These are phyloP conservation scores for Leptinotarsa undecemlineata DNA, from an alignment of 1,140 invertebrate species.

Conservation along the genomic window DNA sequence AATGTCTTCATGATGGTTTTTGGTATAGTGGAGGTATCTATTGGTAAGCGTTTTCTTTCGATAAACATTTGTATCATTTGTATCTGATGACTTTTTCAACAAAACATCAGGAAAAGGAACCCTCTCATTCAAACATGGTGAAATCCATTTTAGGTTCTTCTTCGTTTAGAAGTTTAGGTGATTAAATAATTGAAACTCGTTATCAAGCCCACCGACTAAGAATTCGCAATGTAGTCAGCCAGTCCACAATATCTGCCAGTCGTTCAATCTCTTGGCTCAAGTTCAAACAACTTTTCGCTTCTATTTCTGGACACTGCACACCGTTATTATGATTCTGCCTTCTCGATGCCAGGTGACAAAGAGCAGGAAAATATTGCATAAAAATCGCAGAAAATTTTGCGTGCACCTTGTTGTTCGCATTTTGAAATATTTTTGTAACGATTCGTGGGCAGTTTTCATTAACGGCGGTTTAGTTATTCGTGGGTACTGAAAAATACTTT, in stretches of 20 bases:
- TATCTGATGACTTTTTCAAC: too few species aligned
- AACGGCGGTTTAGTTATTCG: not conserved
- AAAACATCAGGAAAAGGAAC: too few species aligned
- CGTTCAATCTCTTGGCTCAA: constrained; percentile 18
- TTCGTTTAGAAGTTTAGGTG: not conserved
- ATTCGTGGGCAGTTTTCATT: not conserved
- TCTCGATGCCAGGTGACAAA: constrained; percentile 21
- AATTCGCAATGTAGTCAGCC: constrained; percentile 9
- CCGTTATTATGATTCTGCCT: constrained; percentile 19
- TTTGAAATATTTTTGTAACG: not conserved
- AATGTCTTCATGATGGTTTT: too few species aligned
- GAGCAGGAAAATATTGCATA: constrained; percentile 15
- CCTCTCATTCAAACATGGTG: too few species aligned
- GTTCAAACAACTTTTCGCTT: constrained; percentile 24
- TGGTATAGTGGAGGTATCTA: too few species aligned
- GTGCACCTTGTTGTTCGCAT: not conserved
- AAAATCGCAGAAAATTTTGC: constrained; percentile 4
- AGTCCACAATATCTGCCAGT: constrained; percentile 15
- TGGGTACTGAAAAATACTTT: too few species aligned
- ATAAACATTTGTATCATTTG: too few species aligned
- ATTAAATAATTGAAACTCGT: not conserved
- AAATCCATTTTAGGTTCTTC: too few species aligned
- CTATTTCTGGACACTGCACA: constrained; percentile 22
- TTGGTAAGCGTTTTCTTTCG: too few species aligned
- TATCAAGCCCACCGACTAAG: constrained; percentile 2